A percentile compares a stretch with the other conserved stretches of the same genome.
Conservation (phyloP, 2,888 invertebrate genomes). For the Megamerina dolium region DNA sequence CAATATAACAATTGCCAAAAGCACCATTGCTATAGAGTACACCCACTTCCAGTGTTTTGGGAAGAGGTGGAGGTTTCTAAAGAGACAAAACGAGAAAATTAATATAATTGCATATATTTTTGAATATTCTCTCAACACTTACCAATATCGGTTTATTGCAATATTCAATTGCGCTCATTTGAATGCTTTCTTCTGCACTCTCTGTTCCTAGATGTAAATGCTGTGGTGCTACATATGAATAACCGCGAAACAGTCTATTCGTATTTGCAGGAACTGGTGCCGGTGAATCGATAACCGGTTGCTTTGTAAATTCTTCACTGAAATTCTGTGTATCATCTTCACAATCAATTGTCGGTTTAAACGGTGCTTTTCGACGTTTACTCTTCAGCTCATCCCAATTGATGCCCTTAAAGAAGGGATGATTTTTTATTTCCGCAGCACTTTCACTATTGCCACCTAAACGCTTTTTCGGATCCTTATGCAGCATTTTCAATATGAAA, state of each 20-base stretch:
- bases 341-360: slow-evolving; percentile 77
- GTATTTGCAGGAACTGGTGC: slow-evolving; percentile 79
- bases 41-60: slow-evolving; percentile 32
- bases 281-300: slow-evolving; percentile 87
- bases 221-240: slow-evolving; percentile 87
- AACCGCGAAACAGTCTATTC: slow-evolving; percentile 84
- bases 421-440: slow-evolving; percentile 83
- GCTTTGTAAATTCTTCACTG: slow-evolving; percentile 91
- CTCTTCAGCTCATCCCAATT: slow-evolving; percentile 78
- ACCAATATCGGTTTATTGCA: slow-evolving; percentile 35
- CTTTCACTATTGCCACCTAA: slow-evolving; percentile 73
- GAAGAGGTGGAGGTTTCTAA: slow-evolving; percentile 33
- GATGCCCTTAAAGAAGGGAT: slow-evolving; percentile 75
- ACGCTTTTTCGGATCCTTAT: slow-evolving; percentile 83
- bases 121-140: slow-evolving; percentile 7
- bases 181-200: slow-evolving; percentile 14
- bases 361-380: slow-evolving; percentile 78
- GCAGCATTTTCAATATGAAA: slow-evolving; percentile 74
- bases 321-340: slow-evolving; percentile 95
- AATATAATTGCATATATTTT: slow-evolving; percentile 1
- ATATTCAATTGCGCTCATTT: slow-evolving; percentile 29
- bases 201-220: no score
- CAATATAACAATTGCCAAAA: slow-evolving; percentile 38
- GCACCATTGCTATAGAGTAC: slow-evolving; percentile 29
- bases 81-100: not conserved